phyloP scores from a whole-genome alignment of 2,797 vertebrate species.

The Cygnus olor region DNA sequence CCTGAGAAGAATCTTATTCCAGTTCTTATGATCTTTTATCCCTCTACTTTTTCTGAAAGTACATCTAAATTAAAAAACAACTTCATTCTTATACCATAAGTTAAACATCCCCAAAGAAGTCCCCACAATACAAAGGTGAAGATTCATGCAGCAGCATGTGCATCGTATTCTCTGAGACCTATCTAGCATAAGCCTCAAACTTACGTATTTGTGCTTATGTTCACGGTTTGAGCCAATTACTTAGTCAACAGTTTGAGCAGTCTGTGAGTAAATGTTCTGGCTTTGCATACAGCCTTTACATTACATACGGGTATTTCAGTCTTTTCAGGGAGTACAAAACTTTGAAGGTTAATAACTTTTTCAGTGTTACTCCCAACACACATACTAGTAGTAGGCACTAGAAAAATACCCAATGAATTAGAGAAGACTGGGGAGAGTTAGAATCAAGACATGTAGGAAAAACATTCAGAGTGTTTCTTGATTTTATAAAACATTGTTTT shows the following conservation, averaged over 20 bases:
- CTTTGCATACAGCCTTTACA: neutral
- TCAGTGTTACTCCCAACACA: neutral
- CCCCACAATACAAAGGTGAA: neutral
- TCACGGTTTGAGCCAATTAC: neutral
- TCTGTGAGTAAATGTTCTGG: neutral
- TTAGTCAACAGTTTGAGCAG: neutral
- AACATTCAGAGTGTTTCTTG: neutral
- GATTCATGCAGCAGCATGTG: neutral
- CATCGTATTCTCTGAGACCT: neutral
- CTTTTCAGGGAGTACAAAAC: neutral
- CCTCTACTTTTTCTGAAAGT: neutral
- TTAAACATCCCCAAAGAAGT: neutral
- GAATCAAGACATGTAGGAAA: neutral
- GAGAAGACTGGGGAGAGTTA: neutral
- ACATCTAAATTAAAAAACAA: neutral
- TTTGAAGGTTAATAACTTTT: neutral
- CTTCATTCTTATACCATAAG: neutral
- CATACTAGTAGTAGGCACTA: neutral
- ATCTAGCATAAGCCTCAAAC: neutral
- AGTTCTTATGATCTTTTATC: neutral
- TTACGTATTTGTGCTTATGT: neutral
- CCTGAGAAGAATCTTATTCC: neutral
- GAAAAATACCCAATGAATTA: neutral
- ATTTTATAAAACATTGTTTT: constrained; percentile 1
- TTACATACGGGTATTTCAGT: neutral